phyloP scores from a whole-genome alignment of 1,140 invertebrate species.

The Zaprionus inermis region DNA sequence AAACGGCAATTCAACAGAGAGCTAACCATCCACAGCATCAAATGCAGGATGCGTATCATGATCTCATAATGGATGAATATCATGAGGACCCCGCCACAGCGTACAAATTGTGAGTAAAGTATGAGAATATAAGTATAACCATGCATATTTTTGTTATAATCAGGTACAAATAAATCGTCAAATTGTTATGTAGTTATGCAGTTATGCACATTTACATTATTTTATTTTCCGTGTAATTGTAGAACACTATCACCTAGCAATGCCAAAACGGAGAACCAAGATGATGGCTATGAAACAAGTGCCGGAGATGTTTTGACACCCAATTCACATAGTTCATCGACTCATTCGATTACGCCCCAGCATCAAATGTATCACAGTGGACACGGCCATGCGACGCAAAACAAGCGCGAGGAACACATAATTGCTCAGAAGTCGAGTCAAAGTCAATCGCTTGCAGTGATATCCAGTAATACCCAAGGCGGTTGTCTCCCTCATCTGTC shows the following conservation, averaged over 20 bases:
- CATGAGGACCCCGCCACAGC: conserved; percentile 64
- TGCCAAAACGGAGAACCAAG: conserved; percentile 89
- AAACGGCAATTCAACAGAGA: conserved; percentile 6
- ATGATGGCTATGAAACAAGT: conserved; percentile 94
- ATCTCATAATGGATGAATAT: conserved; percentile 75
- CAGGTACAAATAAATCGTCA: too few relatives aligned
- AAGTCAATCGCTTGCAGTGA: conserved; percentile 14
- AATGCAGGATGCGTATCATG: conserved; percentile 62
- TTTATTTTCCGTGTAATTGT: background rate
- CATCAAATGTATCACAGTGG: conserved; percentile 63
- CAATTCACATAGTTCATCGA: conserved; percentile 86
- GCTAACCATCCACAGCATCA: conserved; percentile 37
- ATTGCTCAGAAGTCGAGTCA: conserved; percentile 18
- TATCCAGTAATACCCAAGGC: conserved; percentile 17
- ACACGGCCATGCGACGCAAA: conserved; percentile 24
- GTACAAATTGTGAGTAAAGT: conserved; percentile 73
- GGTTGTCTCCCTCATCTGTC: background rate
- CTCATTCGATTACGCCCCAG: conserved; percentile 85
- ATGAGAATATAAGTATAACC: conserved; percentile 6
- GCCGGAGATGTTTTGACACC: conserved; percentile 89
- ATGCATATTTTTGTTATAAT: too few relatives aligned
- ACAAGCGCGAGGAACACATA: conserved; percentile 53
- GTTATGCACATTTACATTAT: background rate
- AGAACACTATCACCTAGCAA: conserved; percentile 85
- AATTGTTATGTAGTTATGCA: background rate